phyloP scores from a whole-genome alignment of 2,888 invertebrate genomes.

The Synergus gifuensis region DNA sequence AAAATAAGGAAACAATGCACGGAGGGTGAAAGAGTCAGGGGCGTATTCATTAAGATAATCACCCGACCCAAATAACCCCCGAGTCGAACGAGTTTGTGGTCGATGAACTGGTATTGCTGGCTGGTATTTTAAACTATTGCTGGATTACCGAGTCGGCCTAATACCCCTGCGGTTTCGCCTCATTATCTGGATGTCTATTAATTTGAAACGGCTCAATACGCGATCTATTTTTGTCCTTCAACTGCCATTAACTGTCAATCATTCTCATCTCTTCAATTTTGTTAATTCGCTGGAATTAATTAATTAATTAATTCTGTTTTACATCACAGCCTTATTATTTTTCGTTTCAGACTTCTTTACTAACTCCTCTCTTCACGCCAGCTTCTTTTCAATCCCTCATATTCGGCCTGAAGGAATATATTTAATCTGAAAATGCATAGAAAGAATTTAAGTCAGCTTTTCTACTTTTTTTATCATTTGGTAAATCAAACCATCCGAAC shows the following conservation, averaged over 20 bases:
- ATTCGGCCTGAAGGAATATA: no score
- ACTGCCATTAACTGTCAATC: conserved; percentile 11
- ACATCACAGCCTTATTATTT: no score
- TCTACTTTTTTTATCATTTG: neutral
- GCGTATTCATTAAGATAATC: conserved; percentile 66
- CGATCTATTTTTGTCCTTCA: neutral
- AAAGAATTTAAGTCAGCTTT: no score
- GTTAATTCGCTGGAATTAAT: no score
- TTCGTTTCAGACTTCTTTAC: no score
- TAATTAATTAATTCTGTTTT: no score
- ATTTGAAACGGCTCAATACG: conserved; percentile 42
- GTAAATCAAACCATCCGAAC: conserved; percentile 8
- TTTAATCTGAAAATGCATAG: no score
- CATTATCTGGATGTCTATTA: conserved; percentile 63
- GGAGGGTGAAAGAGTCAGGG: conserved; percentile 31
- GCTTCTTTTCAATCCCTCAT: no score
- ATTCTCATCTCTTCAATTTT: neutral
- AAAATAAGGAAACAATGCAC: neutral
- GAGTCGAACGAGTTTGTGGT: conserved; percentile 57
- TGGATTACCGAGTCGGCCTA: conserved; percentile 54
- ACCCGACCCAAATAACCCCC: conserved; percentile 67
- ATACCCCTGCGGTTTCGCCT: conserved; percentile 66
- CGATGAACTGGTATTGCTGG: conserved; percentile 44
- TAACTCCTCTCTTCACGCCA: no score
- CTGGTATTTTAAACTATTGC: conserved; percentile 53